Conservation (phyloP, 2,888 invertebrate species). For the Calameuta idolon region DNA sequence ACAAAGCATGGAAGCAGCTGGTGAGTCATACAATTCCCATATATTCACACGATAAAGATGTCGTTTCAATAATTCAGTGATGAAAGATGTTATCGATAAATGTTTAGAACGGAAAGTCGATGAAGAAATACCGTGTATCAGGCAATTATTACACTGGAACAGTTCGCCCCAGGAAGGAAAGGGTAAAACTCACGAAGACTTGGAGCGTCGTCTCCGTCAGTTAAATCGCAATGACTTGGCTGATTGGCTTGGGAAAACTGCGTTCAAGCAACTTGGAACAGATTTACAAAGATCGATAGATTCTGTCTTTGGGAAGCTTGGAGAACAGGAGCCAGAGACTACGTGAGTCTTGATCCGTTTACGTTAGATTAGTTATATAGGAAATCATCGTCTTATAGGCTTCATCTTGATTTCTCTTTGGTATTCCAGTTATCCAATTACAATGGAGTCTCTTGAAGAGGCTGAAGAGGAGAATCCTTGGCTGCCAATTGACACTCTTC, state of each 20-base stretch:
- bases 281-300: conserved; percentile 66
- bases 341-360: conserved; percentile 23
- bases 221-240: conserved; percentile 72
- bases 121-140: conserved; percentile 70
- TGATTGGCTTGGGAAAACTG: conserved; percentile 72
- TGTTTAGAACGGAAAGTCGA: conserved; percentile 67
- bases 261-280: conserved; percentile 70
- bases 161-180: conserved; percentile 68
- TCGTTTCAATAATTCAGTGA: conserved; percentile 14
- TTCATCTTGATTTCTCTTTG: conserved; percentile 13
- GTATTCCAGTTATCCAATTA: conserved; percentile 39
- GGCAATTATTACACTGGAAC: conserved; percentile 73
- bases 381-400: neutral
- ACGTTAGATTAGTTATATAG: neutral
- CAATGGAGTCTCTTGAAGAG: conserved; percentile 29
- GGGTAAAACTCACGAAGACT: conserved; percentile 71
- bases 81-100: conserved; percentile 8
- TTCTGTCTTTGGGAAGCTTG: conserved; percentile 44
- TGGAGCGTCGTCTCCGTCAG: conserved; percentile 72
- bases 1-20: conserved; percentile 65
- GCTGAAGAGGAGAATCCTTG: conserved; percentile 45
- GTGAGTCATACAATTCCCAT: conserved; percentile 45
- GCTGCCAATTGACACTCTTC: conserved; percentile 46
- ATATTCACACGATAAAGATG: neutral
- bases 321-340: conserved; percentile 40